Evolutionary conservation across 2,113 vertebrate species (phyloP), one percentile per base, ranked within the genome.

Genomic region (Coryphaenoides rupestris): DNA sequence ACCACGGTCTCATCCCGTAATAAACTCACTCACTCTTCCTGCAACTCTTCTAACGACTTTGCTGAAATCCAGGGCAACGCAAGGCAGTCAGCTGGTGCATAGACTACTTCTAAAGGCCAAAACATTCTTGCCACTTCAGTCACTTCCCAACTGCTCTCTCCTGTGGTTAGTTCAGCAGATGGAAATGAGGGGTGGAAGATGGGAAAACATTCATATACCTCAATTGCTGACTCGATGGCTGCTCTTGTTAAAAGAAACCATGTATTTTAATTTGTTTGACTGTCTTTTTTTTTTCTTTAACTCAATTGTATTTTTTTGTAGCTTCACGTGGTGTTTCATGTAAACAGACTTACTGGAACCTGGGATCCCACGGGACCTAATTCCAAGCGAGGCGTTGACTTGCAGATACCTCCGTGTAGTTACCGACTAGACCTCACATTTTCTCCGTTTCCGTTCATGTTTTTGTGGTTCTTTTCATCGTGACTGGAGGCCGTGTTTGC

Each of bases 201-300:
- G 1, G 54, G 70, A 63, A 67, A 52, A 69, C 70, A 62, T 72
- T 80, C 75, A 77, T 66, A 70, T 76, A 80, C 79, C 83, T 85
- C 77, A 76, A 66, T 49, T 75, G 67, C 63, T 73, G 75, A 74
- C 66, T 59, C 54, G 47, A 66, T 74, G 66, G 80, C 76, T 65
- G 73, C 76, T 71, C 66, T 78, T 74, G 68, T 80, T 57, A 64
- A 65, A 62, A 81, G 62, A 57, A 74, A 73, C 62, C 46, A 70
- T 70, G 64, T 75, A 26, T 60, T 66, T 73, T n/a, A n/a, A 50
- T n/a, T 21, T 21, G 4, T 47, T 13, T 22, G 12, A 24, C 21
- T 23, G 47, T 62, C 19, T 62, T 12, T 21, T 33, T n/a, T 28
- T 26, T 47, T 21, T 10, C 19, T 72, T 76, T n/a, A 62, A 64